Base-by-base conservation (phyloP, 2,797 vertebrate species). In the Vipera ursinii region DNA sequence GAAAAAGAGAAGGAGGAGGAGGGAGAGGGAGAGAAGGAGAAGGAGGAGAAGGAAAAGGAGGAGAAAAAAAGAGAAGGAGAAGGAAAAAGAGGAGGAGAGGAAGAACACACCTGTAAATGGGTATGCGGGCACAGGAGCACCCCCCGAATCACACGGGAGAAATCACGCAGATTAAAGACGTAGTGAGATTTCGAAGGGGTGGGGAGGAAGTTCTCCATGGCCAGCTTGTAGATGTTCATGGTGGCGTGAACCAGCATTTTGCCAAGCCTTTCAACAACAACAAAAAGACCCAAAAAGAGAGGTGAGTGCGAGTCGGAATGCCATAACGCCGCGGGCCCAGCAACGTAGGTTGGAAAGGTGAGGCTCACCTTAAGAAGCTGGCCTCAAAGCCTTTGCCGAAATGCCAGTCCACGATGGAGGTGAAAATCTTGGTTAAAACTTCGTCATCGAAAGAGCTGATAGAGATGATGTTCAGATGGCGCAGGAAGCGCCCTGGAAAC, bases 171-270 rank as follows among this genome's bases (percentile, higher is more conserved):
- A 96, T 99, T 99, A 95, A 99, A 99, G 95, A 99, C 97, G 69
- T 99, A 99, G 96, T 99, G 99, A 61, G 99, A 99, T 97, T 99
- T 99, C 3, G 98, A 98, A 89, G 99, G 99, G 48, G 98, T 99
- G 87, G 99, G 99, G 61, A 99, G 98, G 96, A 99, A 99, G 91
- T 97, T 98, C 82, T 98, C 96, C 82, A 99, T 98, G 0, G 98
- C 95, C 82, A 98, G 96, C 96, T 98, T 99, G 94, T 99, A 99
- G 92, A 99, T 98, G 2, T 94, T 96, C 96, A 98, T 98, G 1
- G 99, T 99, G 0, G 99, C 98, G 89, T 99, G 98, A 53, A 99
- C 98, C 98, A 99, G 96, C 93, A 98, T 97, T 96, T 98, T 99
- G 26, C 98, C 98, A 26, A 98, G 95, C 95, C 99, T 99, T 94